Evolutionary conservation across 2,113 vertebrate species (phyloP).

Genomic region (Lasiurus borealis): DNA sequence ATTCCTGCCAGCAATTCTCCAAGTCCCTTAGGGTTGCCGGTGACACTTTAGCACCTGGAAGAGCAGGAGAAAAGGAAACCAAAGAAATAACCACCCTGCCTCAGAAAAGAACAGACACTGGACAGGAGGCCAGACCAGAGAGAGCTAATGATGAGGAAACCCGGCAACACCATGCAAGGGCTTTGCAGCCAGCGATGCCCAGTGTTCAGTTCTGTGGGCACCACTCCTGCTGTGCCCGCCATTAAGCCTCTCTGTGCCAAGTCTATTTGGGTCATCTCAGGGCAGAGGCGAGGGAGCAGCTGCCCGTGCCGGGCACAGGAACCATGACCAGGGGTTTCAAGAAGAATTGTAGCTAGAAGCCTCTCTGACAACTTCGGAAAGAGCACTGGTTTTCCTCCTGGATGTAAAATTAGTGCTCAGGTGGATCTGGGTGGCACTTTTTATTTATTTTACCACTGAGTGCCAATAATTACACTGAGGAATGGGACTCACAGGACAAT

Average conservation of each 20-base stretch:
- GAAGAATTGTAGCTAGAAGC: neutral
- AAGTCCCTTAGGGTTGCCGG: neutral
- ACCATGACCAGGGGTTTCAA: neutral
- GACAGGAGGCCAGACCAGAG: neutral
- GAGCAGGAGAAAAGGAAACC: neutral
- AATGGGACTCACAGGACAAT: neutral
- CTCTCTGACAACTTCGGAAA: neutral
- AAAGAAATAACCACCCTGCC: neutral
- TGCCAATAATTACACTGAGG: neutral
- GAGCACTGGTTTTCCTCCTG: neutral
- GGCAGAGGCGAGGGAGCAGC: neutral
- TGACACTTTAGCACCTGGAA: neutral
- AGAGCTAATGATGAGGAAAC: neutral
- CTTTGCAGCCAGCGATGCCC: neutral
- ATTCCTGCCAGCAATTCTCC: conserved; percentile 8
- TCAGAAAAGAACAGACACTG: neutral
- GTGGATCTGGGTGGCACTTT: neutral
- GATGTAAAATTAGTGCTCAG: neutral
- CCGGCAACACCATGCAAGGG: neutral
- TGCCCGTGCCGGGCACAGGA: neutral
- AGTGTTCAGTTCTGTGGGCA: neutral
- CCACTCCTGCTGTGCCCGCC: neutral
- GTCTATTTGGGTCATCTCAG: neutral
- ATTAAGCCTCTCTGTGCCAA: neutral
- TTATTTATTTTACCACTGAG: neutral